phyloP scores from a whole-genome alignment of 1,140 invertebrate genomes.

The Bradysia coprophila region DNA sequence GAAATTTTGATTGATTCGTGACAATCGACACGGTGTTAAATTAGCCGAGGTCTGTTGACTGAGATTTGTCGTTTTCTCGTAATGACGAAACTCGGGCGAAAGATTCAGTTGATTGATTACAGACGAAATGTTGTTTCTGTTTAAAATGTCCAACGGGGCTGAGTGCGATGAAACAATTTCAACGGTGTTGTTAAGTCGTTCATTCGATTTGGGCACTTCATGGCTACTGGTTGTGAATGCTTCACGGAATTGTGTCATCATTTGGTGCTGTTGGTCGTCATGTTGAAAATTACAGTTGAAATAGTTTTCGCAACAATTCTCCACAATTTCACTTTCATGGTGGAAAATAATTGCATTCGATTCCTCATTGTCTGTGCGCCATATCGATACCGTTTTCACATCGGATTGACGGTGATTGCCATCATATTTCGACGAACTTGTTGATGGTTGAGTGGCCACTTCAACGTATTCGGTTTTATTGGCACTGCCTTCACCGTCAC shows the following conservation, averaged over 20 bases:
- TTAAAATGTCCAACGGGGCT: neutral
- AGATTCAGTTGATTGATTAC: neutral
- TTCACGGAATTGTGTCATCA: too few species aligned
- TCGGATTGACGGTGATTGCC: neutral
- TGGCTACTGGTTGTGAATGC: neutral
- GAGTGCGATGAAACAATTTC: neutral
- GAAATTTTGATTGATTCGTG: neutral
- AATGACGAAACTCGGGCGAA: neutral
- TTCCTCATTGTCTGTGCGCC: neutral
- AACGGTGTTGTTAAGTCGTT: constrained; percentile 1
- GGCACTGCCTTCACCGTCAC: neutral
- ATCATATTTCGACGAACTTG: neutral
- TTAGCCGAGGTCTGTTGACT: neutral
- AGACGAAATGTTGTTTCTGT: neutral
- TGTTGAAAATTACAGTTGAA: neutral
- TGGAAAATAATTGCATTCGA: constrained; percentile 1
- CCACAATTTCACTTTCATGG: constrained; percentile 1
- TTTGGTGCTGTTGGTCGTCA: neutral
- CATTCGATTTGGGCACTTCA: neutral
- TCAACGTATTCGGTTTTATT: neutral
- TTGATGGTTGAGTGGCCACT: neutral
- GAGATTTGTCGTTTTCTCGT: neutral
- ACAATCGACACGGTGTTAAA: neutral
- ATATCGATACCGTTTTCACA: neutral
- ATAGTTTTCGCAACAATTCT: constrained; percentile 3